These are phyloP conservation scores for Alaudala cheleensis DNA, from an alignment of 2,113 vertebrate genomes.

Conservation along the genomic window DNA sequence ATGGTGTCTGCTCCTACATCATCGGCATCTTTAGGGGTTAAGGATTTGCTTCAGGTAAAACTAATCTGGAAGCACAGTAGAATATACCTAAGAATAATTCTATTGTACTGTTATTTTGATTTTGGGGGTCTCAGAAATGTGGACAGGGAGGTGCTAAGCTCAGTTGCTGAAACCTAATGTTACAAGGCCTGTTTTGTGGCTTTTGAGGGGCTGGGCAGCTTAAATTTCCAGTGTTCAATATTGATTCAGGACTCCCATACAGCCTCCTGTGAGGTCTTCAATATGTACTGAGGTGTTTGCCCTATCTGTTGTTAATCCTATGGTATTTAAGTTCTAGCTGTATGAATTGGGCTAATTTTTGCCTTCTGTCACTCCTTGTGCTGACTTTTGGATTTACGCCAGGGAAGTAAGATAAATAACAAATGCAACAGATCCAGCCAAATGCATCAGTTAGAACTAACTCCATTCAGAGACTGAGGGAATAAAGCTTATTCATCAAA, in stretches of 20 bases:
- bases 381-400: neutral
- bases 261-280: neutral
- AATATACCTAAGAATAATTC: neutral
- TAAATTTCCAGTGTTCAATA: neutral
- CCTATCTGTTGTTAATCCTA: neutral
- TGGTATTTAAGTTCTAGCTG: neutral
- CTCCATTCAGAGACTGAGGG: neutral
- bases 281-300: neutral
- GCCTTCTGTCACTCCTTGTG: neutral
- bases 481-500: neutral
- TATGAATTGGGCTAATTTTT: neutral
- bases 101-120: neutral
- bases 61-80: neutral
- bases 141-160: neutral
- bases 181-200: neutral
- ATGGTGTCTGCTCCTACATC: slow-evolving; percentile 76
- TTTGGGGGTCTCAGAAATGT: neutral
- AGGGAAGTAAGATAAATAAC: neutral
- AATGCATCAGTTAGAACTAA: neutral
- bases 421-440: neutral
- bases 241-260: neutral
- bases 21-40: slow-evolving; percentile 78
- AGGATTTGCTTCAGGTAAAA: slow-evolving; percentile 60
- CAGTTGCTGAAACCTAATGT: rapidly evolving
- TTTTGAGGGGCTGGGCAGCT: neutral